Evolutionary conservation across 2,113 vertebrate genomes (phyloP).

Genomic region (Thymallus thymallus): DNA sequence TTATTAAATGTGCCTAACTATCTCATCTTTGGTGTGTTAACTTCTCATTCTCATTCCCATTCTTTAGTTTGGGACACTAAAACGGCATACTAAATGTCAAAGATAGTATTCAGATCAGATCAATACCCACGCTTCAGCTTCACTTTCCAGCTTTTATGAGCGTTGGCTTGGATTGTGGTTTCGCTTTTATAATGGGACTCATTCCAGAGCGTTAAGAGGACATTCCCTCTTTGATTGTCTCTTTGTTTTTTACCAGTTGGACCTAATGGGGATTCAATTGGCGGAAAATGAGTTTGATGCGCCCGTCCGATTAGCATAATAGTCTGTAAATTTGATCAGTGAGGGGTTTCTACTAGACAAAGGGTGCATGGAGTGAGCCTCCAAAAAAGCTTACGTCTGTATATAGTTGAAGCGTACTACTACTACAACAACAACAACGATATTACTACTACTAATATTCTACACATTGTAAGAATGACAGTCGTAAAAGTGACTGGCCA

Average conservation of each 20-base stretch:
- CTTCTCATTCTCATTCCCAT: too few relatives aligned
- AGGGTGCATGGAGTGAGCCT: not conserved
- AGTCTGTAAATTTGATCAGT: constrained; percentile 6
- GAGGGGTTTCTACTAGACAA: not conserved
- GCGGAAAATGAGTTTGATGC: constrained; percentile 13
- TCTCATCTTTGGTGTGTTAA: too few relatives aligned
- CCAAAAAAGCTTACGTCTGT: not conserved
- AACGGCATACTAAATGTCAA: too few relatives aligned
- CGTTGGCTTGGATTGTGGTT: constrained; percentile 2
- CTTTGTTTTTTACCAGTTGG: not conserved
- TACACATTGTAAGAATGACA: too few relatives aligned
- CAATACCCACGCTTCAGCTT: too few relatives aligned
- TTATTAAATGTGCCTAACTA: too few relatives aligned
- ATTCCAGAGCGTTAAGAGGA: constrained; percentile 9
- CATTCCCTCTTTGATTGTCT: not conserved
- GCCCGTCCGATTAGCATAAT: not conserved
- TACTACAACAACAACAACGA: not conserved
- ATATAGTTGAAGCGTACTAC: not conserved
- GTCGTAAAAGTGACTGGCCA: not conserved
- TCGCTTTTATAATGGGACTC: constrained; percentile 31
- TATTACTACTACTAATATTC: too few relatives aligned
- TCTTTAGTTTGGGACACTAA: too few relatives aligned
- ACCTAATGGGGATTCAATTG: constrained; percentile 6
- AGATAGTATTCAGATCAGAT: too few relatives aligned
- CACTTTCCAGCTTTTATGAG: too few relatives aligned